phyloP scores from a whole-genome alignment of 2,888 invertebrate genomes.

The Ectobius pallidus region DNA sequence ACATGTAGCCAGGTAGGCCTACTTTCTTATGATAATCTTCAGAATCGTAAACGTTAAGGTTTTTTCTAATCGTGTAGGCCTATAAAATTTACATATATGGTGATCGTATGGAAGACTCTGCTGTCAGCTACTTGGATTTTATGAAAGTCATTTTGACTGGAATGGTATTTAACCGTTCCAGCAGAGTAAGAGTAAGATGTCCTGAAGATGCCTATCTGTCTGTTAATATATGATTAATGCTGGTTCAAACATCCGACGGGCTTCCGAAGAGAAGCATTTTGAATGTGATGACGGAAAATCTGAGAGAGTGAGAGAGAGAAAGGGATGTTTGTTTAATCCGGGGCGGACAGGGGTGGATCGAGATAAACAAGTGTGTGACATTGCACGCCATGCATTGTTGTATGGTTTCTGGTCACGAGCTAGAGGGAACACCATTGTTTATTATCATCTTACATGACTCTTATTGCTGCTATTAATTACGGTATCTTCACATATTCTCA shows the following conservation, averaged over 20 bases:
- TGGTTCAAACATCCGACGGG: conserved; percentile 7
- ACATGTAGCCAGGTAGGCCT: too few relatives aligned
- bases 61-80: too few relatives aligned
- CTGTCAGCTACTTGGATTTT: too few relatives aligned
- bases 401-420: neutral
- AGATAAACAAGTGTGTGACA: conserved; percentile 12
- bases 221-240: conserved; percentile 11
- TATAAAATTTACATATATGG: too few relatives aligned
- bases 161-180: too few relatives aligned
- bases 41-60: too few relatives aligned
- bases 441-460: neutral
- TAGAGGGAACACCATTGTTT: neutral
- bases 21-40: too few relatives aligned
- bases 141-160: too few relatives aligned
- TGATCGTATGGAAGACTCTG: too few relatives aligned
- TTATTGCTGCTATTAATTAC: neutral
- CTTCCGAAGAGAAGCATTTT: neutral
- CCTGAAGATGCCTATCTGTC: too few relatives aligned
- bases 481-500: neutral
- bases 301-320: too few relatives aligned
- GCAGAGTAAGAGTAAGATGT: too few relatives aligned
- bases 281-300: neutral
- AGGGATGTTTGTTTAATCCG: conserved; percentile 32
- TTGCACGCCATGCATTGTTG: conserved; percentile 17
- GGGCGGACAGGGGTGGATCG: conserved; percentile 11